Percentiles rank a stretch among this genome's conserved stretches.
Conservation (phyloP, 2,888 invertebrate genomes). For the Aporophyla nigra region DNA sequence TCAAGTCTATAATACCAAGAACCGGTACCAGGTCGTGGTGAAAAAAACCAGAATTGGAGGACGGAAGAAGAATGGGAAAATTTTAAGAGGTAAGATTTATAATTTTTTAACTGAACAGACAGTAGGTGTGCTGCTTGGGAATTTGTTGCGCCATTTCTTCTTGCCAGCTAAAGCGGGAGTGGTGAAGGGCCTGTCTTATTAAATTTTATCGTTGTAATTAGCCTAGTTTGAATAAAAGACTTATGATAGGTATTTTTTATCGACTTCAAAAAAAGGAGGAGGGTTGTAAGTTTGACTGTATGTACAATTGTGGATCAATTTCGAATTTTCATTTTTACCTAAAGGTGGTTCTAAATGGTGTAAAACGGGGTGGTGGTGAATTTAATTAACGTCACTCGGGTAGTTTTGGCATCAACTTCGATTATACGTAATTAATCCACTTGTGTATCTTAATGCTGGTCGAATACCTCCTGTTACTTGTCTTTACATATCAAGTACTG, state of each 20-base stretch:
- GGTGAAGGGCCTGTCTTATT: neutral
- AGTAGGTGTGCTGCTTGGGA: neutral
- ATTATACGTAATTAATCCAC: too few relatives aligned
- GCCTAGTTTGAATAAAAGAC: neutral
- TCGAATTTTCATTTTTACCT: too few relatives aligned
- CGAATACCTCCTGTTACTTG: too few relatives aligned
- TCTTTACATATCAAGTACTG: too few relatives aligned
- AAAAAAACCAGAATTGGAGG: conserved; percentile 77
- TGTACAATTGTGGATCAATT: too few relatives aligned
- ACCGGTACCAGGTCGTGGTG: conserved; percentile 82
- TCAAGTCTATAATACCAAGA: conserved; percentile 79
- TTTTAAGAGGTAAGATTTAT: conserved; percentile 74
- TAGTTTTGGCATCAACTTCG: too few relatives aligned
- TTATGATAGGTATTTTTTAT: neutral
- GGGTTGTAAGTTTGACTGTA: too few relatives aligned
- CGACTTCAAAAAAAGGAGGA: too few relatives aligned
- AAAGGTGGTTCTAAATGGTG: too few relatives aligned
- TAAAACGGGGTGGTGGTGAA: too few relatives aligned
- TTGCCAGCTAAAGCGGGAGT: neutral
- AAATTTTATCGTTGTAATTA: neutral
- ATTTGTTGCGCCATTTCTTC: neutral
- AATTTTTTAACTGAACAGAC: neutral
- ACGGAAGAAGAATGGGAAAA: conserved; percentile 73
- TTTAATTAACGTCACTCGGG: too few relatives aligned
- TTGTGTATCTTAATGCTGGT: too few relatives aligned